Percentiles rank a stretch among this genome's conserved stretches.
phyloP scores from a whole-genome alignment of 2,113 vertebrate species.

The Chaetodon trifascialis region DNA sequence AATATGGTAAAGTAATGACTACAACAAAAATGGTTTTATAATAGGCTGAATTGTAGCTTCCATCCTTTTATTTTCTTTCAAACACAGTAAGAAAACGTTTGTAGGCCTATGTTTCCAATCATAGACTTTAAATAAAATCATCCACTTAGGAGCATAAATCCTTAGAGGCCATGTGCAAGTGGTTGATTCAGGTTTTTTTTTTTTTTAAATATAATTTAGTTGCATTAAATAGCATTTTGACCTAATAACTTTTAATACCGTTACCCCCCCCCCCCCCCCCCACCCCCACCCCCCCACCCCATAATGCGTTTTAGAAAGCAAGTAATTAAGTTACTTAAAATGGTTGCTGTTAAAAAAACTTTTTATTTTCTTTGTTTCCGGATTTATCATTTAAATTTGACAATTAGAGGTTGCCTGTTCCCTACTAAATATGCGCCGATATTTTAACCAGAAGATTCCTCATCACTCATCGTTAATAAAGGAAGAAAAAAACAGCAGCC shows the following conservation, averaged over 20 bases:
- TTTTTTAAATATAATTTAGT: no score
- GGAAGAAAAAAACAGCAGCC: not conserved
- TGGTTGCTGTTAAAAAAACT: not conserved
- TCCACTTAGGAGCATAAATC: not conserved
- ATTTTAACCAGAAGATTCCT: not conserved
- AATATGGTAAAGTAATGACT: not conserved
- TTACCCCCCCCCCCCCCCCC: no score
- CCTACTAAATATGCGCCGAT: not conserved
- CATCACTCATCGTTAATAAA: slow-evolving; percentile 8
- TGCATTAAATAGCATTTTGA: not conserved
- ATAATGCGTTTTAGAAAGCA: not conserved
- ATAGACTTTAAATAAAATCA: not conserved
- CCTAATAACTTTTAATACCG: no score
- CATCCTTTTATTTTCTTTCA: not conserved
- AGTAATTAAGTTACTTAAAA: slow-evolving; percentile 1
- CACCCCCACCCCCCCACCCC: no score
- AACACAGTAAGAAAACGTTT: not conserved
- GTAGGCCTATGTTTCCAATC: not conserved
- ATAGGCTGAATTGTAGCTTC: no score
- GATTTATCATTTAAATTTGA: not conserved
- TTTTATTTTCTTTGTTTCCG: not conserved
- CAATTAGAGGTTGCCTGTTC: not conserved
- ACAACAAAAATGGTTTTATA: not conserved
- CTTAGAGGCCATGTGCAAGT: no score
- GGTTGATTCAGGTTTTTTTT: no score